These are phyloP conservation scores for Plestiodon gilberti DNA, from an alignment of 2,113 vertebrate species.

Conservation along the genomic window DNA sequence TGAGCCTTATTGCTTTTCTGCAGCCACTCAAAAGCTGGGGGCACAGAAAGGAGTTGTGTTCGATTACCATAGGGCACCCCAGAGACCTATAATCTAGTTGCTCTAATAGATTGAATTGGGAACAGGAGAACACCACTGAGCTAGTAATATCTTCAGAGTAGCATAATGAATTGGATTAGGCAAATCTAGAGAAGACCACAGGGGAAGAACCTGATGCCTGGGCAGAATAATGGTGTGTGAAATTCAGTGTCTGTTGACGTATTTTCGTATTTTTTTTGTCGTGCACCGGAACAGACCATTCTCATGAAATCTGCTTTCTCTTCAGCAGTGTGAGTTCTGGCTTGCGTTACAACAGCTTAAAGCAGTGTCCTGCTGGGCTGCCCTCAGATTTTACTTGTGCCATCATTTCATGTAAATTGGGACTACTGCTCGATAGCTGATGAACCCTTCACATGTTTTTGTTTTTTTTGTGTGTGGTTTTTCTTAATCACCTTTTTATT, in stretches of 20 bases:
- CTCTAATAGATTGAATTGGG: constrained; percentile 14
- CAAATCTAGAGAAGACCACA: constrained; percentile 6
- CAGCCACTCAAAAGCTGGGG: no score
- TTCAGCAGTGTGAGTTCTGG: not conserved
- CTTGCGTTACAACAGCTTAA: not conserved
- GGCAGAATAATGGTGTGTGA: constrained; percentile 3
- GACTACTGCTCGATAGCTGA: not conserved
- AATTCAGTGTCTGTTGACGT: not conserved
- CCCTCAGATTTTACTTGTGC: not conserved
- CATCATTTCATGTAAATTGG: not conserved
- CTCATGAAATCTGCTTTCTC: not conserved
- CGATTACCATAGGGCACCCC: not conserved
- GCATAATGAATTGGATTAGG: constrained; percentile 29
- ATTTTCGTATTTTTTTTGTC: not conserved
- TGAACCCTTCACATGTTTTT: not conserved
- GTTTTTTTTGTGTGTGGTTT: no score
- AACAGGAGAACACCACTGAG: not conserved
- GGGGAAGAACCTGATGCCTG: constrained; percentile 6
- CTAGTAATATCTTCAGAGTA: not conserved
- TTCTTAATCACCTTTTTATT: not conserved
- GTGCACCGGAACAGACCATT: not conserved
- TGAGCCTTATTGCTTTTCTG: no score
- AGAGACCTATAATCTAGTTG: not conserved
- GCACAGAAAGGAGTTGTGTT: not conserved
- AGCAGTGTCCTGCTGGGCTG: not conserved